Evolutionary conservation across 2,113 vertebrate species (phyloP), one percentile per base, ranked within the genome.

Genomic region (Antigone vipio): DNA sequence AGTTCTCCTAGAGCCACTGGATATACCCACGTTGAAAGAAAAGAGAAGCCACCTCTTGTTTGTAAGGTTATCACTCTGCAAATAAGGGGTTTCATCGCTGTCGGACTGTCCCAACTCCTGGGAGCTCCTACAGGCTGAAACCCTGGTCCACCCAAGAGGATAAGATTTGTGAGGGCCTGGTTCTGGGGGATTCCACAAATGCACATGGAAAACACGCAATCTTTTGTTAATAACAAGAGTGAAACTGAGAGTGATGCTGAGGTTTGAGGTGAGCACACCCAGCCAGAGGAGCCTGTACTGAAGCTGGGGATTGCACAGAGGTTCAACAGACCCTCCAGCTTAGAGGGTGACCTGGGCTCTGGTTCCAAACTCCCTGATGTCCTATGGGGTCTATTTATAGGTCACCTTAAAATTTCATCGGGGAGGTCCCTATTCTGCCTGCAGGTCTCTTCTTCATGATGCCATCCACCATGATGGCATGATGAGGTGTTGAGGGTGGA

Each of bases 381-480:
- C 29, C 35, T 44, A 2, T 23, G 32, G n/a, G 18, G 3, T 89
- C 23, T 95, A 19, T 52, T 69, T 55, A 22, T 24, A 38, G 20
- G 4, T 86, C 30, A 32, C 8, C 76, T 55, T 45, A 78, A 78
- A 40, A 75, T 63, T 38, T 79, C 15, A 34, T 38, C 6, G 1
- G 8, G 38, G 38, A 73, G 29, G 42, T n/a, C 63, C 58, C 24
- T 76, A 8, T 56, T 62, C 53, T 64, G 12, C 45, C 72, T 56
- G 13, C 27, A 23, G 18, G 19, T 81, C 23, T 44, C 15, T 19
- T 71, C 62, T 29, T 56, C 4, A 0, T 2, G 6, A 10, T 19
- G 9, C n/a, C 2, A 2, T 45, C 79, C 62, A 44, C 47, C 44
- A 19, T 0, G 0, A 5, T 23, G 50, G 49, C 32, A 12, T 0